A percentile compares a stretch with the other conserved stretches of the same genome.
These are phyloP conservation scores for Rhinoraja longicauda DNA, from an alignment of 2,797 vertebrate genomes.

Conservation along the genomic window DNA sequence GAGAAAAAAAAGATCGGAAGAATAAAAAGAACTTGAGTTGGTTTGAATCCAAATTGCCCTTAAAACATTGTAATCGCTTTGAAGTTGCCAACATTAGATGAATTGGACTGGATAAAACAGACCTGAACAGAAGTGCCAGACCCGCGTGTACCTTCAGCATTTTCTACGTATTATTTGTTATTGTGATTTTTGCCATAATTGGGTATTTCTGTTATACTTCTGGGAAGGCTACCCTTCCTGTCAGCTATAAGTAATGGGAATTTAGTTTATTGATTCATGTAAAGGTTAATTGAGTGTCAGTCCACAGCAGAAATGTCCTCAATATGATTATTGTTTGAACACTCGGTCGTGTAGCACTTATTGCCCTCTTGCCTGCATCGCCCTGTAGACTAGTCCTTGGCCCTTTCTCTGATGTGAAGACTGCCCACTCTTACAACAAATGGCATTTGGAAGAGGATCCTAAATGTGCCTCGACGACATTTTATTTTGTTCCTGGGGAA, in stretches of 20 bases:
- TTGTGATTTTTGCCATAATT: no score
- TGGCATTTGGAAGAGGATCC: not conserved
- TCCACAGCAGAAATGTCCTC: not conserved
- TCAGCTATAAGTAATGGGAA: not conserved
- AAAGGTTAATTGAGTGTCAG: not conserved
- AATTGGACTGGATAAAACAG: not conserved
- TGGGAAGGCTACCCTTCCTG: not conserved
- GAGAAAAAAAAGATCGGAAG: no score
- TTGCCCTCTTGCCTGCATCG: not conserved
- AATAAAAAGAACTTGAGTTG: no score
- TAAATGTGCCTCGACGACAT: not conserved
- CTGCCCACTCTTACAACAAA: conserved; percentile 11
- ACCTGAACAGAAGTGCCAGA: not conserved
- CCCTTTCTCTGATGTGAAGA: not conserved
- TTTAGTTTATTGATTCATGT: conserved; percentile 15
- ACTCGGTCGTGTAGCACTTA: not conserved
- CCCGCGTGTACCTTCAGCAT: not conserved
- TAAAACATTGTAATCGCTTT: no score
- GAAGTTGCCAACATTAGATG: not conserved
- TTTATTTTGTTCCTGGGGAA: not conserved
- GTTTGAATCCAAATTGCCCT: no score
- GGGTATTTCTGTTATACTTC: not conserved
- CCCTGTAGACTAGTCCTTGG: not conserved
- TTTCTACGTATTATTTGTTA: not conserved
- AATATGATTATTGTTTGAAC: not conserved